Base-by-base conservation (phyloP, 2,888 invertebrate genomes). In the Molanna angustata region DNA sequence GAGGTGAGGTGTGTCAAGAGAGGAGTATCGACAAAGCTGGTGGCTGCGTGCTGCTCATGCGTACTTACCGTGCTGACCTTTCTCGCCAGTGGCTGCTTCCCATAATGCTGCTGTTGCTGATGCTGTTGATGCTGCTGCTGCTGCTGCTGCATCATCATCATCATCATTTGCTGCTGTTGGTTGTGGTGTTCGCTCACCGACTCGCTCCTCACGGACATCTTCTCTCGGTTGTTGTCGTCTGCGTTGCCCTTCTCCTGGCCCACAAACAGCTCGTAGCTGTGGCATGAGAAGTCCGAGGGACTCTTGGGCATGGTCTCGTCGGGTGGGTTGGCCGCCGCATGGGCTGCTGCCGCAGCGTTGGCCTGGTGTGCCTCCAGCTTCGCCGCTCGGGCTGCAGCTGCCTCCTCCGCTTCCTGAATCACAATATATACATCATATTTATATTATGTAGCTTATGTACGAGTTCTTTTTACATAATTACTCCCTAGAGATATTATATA, bases 41-140 rank as follows among this genome's bases (percentile, higher is more conserved):
- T 49, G 54, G 45, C 45, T 40, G 45, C 65, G 67, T 64, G 69
- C 61, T 59, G 61, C 65, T 66, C 62, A 64, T 61, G 62, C 66
- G 72, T 79, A 88, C 88, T 89, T 86, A 90, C 89, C 84, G 90
- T 86, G 84, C 90, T 90, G 83, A 93, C 92, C 88, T 93, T 94
- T 80, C 93, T 86, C 69, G 84, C 83, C 80, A 70, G 69, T 56
- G 75, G 75, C 66, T 75, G 75, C 16, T 53, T 52, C 51, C 46
- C 62, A 42, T 42, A 35, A 16, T 44, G 43, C 50, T 50, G 50
- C 37, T 56, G 65, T 60, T 57, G 66, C 48, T 57, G 57, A 52
- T 57, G 58, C 47, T 70, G 49, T 74, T 76, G 76, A 71, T 86
- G 88, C 76, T 91, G n/a, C 49, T 49, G 54, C 42, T 54, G 51